Percentiles rank a stretch among this genome's conserved stretches.
These are phyloP conservation scores for Hipposideros armiger DNA, from an alignment of 2,113 vertebrate genomes.

Conservation along the genomic window DNA sequence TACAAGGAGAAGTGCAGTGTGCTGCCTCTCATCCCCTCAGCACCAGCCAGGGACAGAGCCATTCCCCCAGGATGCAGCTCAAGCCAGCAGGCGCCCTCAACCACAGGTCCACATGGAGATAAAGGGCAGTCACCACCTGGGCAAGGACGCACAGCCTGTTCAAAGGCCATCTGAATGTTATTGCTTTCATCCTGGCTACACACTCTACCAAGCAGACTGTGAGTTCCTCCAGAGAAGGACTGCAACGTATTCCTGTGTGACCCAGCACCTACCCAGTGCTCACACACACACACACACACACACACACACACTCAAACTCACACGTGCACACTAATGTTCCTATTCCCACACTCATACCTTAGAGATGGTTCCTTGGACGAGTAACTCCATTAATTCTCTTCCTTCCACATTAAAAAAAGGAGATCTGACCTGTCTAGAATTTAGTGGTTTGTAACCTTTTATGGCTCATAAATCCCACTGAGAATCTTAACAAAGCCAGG, in stretches of 20 bases:
- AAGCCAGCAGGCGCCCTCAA: fast-evolving
- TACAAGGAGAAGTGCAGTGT: fast-evolving
- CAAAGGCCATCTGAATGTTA: background rate
- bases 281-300: background rate
- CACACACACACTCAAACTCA: too few relatives aligned
- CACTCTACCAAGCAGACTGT: too few relatives aligned
- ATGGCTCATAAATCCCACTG: background rate
- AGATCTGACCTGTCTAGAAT: background rate
- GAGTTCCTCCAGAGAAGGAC: background rate
- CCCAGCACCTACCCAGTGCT: background rate
- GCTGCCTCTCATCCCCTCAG: background rate
- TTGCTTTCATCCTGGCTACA: background rate
- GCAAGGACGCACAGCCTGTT: background rate
- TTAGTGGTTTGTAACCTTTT: background rate
- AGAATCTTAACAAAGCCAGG: background rate
- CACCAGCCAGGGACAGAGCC: background rate
- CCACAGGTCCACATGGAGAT: background rate
- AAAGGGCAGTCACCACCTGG: background rate
- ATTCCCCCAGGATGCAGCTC: background rate
- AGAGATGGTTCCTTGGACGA: background rate
- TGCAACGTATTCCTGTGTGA: fast-evolving
- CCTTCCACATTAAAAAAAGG: background rate
- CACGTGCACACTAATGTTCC: background rate
- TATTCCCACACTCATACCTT: background rate
- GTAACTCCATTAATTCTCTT: background rate